These are phyloP conservation scores for Erinaceus europaeus DNA, from an alignment of 2,113 vertebrate genomes.

Conservation along the genomic window DNA sequence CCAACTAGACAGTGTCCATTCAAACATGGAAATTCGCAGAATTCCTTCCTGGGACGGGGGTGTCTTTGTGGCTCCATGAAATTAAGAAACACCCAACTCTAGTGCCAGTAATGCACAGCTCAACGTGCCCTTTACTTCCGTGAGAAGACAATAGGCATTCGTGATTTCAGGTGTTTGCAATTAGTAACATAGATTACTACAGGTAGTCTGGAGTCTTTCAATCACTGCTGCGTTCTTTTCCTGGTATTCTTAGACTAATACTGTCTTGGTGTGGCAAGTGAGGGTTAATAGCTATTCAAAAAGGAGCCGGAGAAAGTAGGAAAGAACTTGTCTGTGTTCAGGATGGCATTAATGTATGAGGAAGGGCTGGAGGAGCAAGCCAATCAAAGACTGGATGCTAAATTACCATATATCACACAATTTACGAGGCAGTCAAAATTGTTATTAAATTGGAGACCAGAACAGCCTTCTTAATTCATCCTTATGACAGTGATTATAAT, in stretches of 20 bases:
- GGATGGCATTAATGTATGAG: slow-evolving; percentile 73
- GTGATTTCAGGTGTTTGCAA: neutral
- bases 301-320: slow-evolving; percentile 32
- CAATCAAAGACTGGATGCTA: slow-evolving; percentile 69
- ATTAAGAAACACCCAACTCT: neutral
- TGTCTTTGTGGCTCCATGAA: neutral
- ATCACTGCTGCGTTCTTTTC: neutral
- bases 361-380: slow-evolving; percentile 67
- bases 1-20: neutral
- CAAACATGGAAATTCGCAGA: neutral
- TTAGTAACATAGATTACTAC: neutral
- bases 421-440: slow-evolving; percentile 74
- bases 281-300: slow-evolving; percentile 66
- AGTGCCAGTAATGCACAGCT: neutral
- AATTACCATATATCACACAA: slow-evolving; percentile 75
- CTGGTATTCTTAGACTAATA: slow-evolving; percentile 4
- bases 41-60: neutral
- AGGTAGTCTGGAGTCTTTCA: neutral
- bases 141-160: slow-evolving; percentile 13
- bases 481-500: slow-evolving; percentile 73
- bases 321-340: slow-evolving; percentile 60
- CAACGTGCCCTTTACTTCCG: neutral
- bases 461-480: slow-evolving; percentile 76
- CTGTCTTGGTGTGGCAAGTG: slow-evolving; percentile 33
- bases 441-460: slow-evolving; percentile 75